phyloP scores from a whole-genome alignment of 2,113 vertebrate genomes.

The Colius striatus region DNA sequence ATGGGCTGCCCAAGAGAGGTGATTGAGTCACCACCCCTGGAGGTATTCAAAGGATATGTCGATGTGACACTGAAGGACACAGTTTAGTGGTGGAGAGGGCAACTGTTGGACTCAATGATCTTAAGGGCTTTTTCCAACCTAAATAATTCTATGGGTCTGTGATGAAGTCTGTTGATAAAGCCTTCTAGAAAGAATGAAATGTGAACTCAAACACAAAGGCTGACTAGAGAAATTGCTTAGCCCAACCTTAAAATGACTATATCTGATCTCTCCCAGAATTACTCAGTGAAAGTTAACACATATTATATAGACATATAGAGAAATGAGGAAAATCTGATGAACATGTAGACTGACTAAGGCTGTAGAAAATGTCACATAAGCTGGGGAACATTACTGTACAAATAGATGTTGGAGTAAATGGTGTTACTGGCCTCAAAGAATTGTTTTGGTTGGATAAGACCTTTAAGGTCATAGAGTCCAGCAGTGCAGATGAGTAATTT shows the following conservation, averaged over 20 bases:
- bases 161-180: accelerated
- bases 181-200: background rate
- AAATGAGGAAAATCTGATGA: background rate
- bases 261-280: background rate
- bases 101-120: too few species aligned
- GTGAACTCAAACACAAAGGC: background rate
- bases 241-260: background rate
- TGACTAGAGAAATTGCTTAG: background rate
- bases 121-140: too few species aligned
- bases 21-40: too few species aligned
- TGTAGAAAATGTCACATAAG: background rate
- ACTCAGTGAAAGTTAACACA: background rate
- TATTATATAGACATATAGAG: background rate
- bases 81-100: too few species aligned
- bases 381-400: background rate
- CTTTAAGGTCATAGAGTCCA: background rate
- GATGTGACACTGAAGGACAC: too few species aligned
- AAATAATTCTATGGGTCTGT: background rate
- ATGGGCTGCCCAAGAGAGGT: too few species aligned
- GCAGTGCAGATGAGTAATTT: background rate
- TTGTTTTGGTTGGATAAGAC: background rate
- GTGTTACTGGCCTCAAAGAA: background rate
- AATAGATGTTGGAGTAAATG: background rate
- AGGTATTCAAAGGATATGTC: too few species aligned
- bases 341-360: background rate